Conservation (phyloP, 2,888 invertebrate species). For the Plusia festucae region DNA sequence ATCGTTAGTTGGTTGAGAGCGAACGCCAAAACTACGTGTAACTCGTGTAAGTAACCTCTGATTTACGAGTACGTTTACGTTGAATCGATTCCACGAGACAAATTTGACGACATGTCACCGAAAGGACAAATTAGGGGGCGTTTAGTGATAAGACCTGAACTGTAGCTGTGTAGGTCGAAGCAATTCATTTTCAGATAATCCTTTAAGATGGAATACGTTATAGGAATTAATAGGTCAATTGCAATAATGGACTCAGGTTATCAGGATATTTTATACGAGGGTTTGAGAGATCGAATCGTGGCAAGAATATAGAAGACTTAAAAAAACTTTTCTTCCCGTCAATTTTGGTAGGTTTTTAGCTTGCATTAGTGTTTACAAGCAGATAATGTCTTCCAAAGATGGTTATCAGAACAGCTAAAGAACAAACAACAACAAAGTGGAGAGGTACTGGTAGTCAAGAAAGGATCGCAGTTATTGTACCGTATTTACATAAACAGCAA, state of each 20-base stretch:
- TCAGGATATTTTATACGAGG: not conserved
- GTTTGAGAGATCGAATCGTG: not conserved
- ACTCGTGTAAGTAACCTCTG: slow-evolving; percentile 42
- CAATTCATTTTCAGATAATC: slow-evolving; percentile 42
- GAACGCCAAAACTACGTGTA: slow-evolving; percentile 35
- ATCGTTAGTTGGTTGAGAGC: slow-evolving; percentile 58
- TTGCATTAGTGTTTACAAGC: not conserved
- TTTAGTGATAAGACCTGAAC: slow-evolving; percentile 47
- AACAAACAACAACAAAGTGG: not conserved
- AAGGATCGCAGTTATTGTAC: not conserved
- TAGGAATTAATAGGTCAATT: not conserved
- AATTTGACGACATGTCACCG: slow-evolving; percentile 52
- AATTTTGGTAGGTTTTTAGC: not conserved
- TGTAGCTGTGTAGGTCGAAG: slow-evolving; percentile 27
- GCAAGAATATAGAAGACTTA: not conserved
- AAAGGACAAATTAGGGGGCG: slow-evolving; percentile 52
- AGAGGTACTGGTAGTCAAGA: not conserved
- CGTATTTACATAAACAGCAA: slow-evolving; percentile 10
- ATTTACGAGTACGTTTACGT: slow-evolving; percentile 54
- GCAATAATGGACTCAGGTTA: not conserved
- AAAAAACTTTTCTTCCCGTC: not conserved
- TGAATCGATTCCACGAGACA: slow-evolving; percentile 53
- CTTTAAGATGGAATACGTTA: slow-evolving; percentile 30
- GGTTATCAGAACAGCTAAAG: not conserved
- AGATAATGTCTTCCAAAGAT: not conserved